Percentiles rank a stretch among this genome's conserved stretches.
Conservation (phyloP, 2,888 invertebrate genomes). For the Philereme transversata region DNA sequence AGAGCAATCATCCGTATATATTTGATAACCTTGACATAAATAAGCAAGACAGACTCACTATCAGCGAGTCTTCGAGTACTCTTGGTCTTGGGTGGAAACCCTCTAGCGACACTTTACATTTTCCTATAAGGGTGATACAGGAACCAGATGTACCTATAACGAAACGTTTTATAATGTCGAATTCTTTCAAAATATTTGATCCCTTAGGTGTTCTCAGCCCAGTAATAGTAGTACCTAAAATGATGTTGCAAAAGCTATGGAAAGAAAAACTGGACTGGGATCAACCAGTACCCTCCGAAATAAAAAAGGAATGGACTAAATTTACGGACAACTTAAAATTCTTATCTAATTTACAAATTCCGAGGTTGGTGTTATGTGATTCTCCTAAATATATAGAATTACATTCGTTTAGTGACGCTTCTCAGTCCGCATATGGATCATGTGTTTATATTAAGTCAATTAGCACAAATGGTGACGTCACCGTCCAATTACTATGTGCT, state of each 20-base stretch:
- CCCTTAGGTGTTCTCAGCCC: no score
- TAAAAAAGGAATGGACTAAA: slow-evolving; percentile 32
- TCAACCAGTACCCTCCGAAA: slow-evolving; percentile 32
- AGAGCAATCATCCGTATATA: background rate
- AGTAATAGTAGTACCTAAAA: slow-evolving; percentile 30
- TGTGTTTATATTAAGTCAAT: slow-evolving; percentile 43
- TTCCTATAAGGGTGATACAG: slow-evolving; percentile 31
- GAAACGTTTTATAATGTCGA: slow-evolving; percentile 30
- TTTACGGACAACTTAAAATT: slow-evolving; percentile 27
- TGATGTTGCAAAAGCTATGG: slow-evolving; percentile 35
- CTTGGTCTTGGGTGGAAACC: slow-evolving; percentile 34
- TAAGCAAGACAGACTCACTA: slow-evolving; percentile 28
- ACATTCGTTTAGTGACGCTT: slow-evolving; percentile 45
- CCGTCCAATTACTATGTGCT: no score
- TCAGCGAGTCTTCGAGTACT: slow-evolving; percentile 39
- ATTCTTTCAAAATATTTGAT: slow-evolving; percentile 35
- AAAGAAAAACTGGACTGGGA: slow-evolving; percentile 28
- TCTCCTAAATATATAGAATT: slow-evolving; percentile 35
- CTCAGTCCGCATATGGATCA: slow-evolving; percentile 40
- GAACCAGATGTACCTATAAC: slow-evolving; percentile 10
- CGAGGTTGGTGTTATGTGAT: slow-evolving; percentile 36
- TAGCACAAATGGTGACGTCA: no score
- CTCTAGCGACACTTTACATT: slow-evolving; percentile 27
- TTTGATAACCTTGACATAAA: slow-evolving; percentile 18
- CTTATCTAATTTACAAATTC: slow-evolving; percentile 27